These are phyloP conservation scores for Pararge aegeria DNA, from an alignment of 1,140 invertebrate species.

Conservation along the genomic window DNA sequence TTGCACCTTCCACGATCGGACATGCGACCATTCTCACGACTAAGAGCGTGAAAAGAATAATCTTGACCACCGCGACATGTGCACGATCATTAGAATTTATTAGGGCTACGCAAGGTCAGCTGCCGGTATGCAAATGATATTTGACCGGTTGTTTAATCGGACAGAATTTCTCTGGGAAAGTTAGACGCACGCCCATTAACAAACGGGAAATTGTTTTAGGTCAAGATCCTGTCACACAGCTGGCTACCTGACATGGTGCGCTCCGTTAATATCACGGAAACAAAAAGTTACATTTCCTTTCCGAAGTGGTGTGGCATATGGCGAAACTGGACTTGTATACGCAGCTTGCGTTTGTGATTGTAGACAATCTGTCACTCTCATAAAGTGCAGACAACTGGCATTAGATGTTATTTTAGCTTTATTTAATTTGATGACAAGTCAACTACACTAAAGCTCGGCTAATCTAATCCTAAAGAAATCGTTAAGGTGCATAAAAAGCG, in stretches of 20 bases:
- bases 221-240: conserved; percentile 43
- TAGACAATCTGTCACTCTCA: not conserved
- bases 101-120: conserved; percentile 68
- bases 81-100: conserved; percentile 70
- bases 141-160: conserved; percentile 48
- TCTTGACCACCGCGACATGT: conserved; percentile 55
- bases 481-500: too few relatives aligned
- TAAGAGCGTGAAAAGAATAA: conserved; percentile 50
- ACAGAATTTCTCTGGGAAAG: conserved; percentile 55
- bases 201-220: conserved; percentile 37
- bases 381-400: not conserved
- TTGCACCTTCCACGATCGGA: conserved; percentile 62
- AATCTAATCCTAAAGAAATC: too few relatives aligned
- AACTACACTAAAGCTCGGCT: too few relatives aligned
- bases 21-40: conserved; percentile 64
- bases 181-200: conserved; percentile 47
- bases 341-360: conserved; percentile 39
- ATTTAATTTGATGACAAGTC: too few relatives aligned
- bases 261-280: conserved; percentile 52
- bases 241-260: conserved; percentile 54
- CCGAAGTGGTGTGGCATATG: conserved; percentile 44
- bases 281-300: conserved; percentile 60
- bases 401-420: not conserved
- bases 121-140: conserved; percentile 58
- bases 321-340: conserved; percentile 52